A percentile compares a stretch with the other conserved stretches of the same genome.
These are phyloP conservation scores for Cydia pomonella DNA, from an alignment of 1,140 invertebrate genomes.

Conservation along the genomic window DNA sequence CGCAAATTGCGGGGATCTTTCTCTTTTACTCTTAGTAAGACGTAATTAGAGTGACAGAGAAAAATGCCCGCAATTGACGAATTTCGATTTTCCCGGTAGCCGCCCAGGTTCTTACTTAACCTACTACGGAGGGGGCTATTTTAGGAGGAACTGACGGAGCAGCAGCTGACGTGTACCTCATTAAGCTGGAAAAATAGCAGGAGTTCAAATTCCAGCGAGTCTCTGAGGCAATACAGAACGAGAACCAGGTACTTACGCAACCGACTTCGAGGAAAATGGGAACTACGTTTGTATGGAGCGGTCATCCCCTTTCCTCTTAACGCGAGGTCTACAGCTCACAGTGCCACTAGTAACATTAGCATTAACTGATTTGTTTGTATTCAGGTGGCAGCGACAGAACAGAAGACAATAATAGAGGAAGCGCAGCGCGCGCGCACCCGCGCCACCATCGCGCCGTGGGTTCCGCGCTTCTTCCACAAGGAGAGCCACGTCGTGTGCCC, in stretches of 20 bases:
- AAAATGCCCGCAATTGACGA: too few relatives aligned
- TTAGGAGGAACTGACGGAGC: slow-evolving; percentile 67
- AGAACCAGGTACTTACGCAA: slow-evolving; percentile 85
- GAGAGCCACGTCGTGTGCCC: slow-evolving; percentile 42
- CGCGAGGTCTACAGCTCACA: too few relatives aligned
- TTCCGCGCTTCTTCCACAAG: slow-evolving; percentile 63
- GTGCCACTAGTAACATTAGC: too few relatives aligned
- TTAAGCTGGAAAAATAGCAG: slow-evolving; percentile 89
- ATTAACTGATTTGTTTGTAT: too few relatives aligned
- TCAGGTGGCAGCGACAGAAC: slow-evolving; percentile 89
- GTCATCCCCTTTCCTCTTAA: too few relatives aligned
- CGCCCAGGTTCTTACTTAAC: slow-evolving; percentile 81
- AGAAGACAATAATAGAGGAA: slow-evolving; percentile 94
- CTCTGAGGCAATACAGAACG: slow-evolving; percentile 88
- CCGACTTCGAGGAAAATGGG: too few relatives aligned
- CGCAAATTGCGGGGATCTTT: too few relatives aligned
- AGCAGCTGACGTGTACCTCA: slow-evolving; percentile 89
- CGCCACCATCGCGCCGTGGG: slow-evolving; percentile 61
- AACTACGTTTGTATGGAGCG: too few relatives aligned
- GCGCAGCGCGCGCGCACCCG: slow-evolving; percentile 87
- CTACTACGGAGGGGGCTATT: too few relatives aligned
- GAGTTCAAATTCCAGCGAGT: slow-evolving; percentile 94
- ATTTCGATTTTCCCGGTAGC: too few relatives aligned
- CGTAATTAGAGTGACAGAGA: too few relatives aligned
- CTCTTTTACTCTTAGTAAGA: too few relatives aligned